A percentile compares a stretch with the other conserved stretches of the same genome.
Evolutionary conservation across 2,797 vertebrate genomes (phyloP).

Genomic region (Amblyraja radiata): DNA sequence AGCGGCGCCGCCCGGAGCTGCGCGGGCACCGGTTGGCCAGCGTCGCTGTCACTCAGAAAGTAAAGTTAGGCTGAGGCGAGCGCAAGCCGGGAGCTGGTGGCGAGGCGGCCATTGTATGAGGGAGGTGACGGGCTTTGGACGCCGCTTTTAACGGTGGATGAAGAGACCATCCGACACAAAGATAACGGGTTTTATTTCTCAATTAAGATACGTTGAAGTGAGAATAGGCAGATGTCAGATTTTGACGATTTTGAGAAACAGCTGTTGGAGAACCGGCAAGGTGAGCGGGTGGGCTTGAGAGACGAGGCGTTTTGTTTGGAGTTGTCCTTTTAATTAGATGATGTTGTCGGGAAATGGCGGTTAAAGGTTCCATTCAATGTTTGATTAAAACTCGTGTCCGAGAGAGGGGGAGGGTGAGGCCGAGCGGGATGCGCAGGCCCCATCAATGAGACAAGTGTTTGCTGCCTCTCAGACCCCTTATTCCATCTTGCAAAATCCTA

Average conservation of each 20-base stretch:
- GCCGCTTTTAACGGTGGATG: background rate
- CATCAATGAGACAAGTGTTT: background rate
- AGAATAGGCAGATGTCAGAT: conserved; percentile 52
- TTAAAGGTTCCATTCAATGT: background rate
- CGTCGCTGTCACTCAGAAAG: background rate
- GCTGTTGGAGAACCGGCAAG: conserved; percentile 62
- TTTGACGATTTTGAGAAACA: conserved; percentile 69
- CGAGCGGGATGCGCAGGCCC: background rate
- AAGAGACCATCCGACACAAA: background rate
- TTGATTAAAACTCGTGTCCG: background rate
- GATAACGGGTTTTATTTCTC: background rate
- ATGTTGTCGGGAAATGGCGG: background rate
- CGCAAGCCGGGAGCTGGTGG: background rate
- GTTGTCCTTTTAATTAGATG: background rate
- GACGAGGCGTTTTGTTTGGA: background rate
- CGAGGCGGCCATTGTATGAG: conserved; percentile 27
- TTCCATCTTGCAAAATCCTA: too few relatives aligned
- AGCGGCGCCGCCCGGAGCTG: too few relatives aligned
- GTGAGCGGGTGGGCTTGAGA: conserved; percentile 45
- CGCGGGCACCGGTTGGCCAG: background rate
- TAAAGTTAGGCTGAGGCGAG: background rate
- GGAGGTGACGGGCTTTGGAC: background rate
- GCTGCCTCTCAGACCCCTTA: too few relatives aligned
- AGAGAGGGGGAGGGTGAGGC: background rate
- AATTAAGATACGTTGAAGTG: background rate